phyloP scores from a whole-genome alignment of 37 sponge, comb jelly and placozoan species.

The Hormiphora californensis region DNA sequence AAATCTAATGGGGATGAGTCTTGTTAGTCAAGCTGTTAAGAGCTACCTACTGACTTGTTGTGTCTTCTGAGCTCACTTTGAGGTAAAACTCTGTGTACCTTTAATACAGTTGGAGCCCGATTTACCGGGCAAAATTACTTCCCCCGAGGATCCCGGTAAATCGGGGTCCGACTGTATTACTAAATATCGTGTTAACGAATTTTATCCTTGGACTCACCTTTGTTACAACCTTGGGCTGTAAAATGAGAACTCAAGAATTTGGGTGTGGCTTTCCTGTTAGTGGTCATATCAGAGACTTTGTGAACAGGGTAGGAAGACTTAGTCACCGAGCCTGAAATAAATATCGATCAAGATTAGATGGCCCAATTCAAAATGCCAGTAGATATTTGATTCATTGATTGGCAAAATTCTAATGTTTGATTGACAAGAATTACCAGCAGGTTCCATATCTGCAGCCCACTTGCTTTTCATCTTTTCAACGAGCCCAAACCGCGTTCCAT shows the following conservation, averaged over 20 bases:
- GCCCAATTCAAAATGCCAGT: too few species aligned
- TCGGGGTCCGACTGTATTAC: too few species aligned
- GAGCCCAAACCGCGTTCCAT: conserved; percentile 36
- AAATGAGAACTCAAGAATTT: conserved; percentile 45
- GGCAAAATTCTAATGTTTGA: not conserved
- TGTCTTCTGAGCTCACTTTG: too few species aligned
- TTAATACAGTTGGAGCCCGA: too few species aligned
- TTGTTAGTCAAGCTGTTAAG: too few species aligned
- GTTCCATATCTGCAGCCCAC: not conserved
- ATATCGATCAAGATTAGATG: not conserved
- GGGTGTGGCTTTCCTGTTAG: not conserved
- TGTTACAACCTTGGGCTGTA: conserved; percentile 25
- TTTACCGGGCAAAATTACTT: too few species aligned
- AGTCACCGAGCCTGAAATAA: not conserved
- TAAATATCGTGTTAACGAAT: not conserved
- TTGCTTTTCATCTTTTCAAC: conserved; percentile 44
- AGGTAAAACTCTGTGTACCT: too few species aligned
- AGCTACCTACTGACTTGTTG: too few species aligned
- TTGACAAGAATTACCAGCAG: not conserved
- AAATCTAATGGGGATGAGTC: not conserved
- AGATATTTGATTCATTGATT: too few species aligned
- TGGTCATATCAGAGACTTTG: not conserved
- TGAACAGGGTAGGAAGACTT: conserved; percentile 46
- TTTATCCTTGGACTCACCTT: not conserved
- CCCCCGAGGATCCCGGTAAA: too few species aligned